Conservation (phyloP, 2,888 invertebrate species). For the Arge pagana region DNA sequence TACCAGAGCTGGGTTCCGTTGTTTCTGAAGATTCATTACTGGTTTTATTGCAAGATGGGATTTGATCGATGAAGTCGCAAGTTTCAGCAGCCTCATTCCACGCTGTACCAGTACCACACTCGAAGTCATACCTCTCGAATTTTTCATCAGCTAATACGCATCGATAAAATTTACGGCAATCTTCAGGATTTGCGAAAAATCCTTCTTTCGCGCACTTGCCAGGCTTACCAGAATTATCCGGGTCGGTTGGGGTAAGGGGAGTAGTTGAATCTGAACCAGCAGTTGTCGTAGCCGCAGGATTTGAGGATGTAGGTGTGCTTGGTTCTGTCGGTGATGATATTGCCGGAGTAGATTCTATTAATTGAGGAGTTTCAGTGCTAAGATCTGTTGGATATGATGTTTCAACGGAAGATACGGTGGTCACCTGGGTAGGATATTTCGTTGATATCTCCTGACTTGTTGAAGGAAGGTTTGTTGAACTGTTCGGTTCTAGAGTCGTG, state of each 20-base stretch:
- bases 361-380: background rate
- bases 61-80: conserved; percentile 67
- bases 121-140: conserved; percentile 71
- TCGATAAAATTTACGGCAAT: conserved; percentile 78
- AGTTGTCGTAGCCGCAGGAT: background rate
- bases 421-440: background rate
- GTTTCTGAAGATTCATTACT: conserved; percentile 27
- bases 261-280: conserved; percentile 2
- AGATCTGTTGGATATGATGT: background rate
- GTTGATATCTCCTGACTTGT: no score
- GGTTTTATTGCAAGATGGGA: conserved; percentile 38
- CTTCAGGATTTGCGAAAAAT: conserved; percentile 69
- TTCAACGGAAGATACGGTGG: background rate
- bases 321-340: conserved; percentile 5
- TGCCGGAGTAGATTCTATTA: conserved; percentile 11
- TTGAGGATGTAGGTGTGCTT: background rate
- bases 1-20: background rate
- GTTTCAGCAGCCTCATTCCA: conserved; percentile 73
- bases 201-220: conserved; percentile 68
- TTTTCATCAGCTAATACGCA: conserved; percentile 69
- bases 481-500: background rate
- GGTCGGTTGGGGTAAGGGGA: conserved; percentile 6
- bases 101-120: conserved; percentile 75
- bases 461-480: background rate
- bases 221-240: conserved; percentile 8